Conservation (phyloP, 2,113 vertebrate genomes). For the Gobius niger region DNA sequence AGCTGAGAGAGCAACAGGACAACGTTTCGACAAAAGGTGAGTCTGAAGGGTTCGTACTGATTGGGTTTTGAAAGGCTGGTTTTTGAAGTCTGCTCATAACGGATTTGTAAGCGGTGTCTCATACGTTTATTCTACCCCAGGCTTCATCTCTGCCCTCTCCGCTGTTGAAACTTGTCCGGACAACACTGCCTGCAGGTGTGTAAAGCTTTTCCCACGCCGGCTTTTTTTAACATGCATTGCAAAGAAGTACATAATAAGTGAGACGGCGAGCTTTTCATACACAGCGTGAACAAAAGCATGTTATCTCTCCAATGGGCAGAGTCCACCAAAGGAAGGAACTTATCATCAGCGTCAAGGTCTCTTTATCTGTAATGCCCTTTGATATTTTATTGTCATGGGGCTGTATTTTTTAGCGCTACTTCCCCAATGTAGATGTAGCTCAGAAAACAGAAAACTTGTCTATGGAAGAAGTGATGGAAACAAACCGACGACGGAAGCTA, state of each 20-base stretch:
- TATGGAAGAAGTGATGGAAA: too few species aligned
- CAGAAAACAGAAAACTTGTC: not conserved
- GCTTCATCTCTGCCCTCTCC: slow-evolving; percentile 12
- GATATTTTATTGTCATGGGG: slow-evolving; percentile 17
- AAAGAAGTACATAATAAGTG: not conserved
- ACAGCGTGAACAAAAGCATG: not conserved
- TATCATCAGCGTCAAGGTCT: slow-evolving; percentile 31
- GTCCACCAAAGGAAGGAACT: slow-evolving; percentile 50
- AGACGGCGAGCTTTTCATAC: not conserved
- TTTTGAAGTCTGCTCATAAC: not conserved
- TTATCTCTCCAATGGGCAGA: slow-evolving; percentile 47
- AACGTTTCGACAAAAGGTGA: slow-evolving; percentile 33
- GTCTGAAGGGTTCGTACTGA: not conserved
- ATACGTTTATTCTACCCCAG: not conserved
- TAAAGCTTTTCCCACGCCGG: slow-evolving; percentile 30
- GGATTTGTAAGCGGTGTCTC: not conserved
- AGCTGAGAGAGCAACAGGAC: slow-evolving; percentile 9
- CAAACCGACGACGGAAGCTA: too few species aligned
- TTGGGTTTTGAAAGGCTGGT: too few species aligned
- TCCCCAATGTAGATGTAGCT: not conserved
- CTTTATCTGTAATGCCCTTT: slow-evolving; percentile 59
- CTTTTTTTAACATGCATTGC: slow-evolving; percentile 13
- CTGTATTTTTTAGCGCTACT: not conserved
- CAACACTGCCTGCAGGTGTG: slow-evolving; percentile 44
- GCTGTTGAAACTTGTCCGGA: slow-evolving; percentile 42